A percentile compares a stretch with the other conserved stretches of the same genome.
Evolutionary conservation across 2,888 invertebrate species (phyloP).

Genomic region (Silvanus unidentatus): DNA sequence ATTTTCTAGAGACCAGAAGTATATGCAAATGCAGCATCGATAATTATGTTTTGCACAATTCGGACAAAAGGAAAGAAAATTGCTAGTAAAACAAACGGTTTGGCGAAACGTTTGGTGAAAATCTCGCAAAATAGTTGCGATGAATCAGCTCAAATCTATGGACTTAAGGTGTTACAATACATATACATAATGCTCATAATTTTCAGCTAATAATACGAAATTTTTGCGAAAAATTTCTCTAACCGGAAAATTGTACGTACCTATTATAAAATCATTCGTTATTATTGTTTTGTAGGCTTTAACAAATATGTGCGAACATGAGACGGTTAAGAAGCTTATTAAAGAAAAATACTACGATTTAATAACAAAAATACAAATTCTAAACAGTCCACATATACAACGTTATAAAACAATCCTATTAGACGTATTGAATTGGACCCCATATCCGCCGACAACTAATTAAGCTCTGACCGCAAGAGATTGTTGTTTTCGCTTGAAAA

Average conservation of each 20-base stretch:
- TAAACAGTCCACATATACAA: conserved; percentile 20
- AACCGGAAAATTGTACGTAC: too few relatives aligned
- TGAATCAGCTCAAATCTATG: conserved; percentile 16
- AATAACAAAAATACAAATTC: conserved; percentile 23
- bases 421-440: conserved; percentile 28
- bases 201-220: too few relatives aligned
- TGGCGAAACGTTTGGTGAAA: conserved; percentile 32
- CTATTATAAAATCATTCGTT: too few relatives aligned
- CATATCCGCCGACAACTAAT: too few relatives aligned
- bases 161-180: not conserved
- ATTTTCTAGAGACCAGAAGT: conserved; percentile 30
- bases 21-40: conserved; percentile 35
- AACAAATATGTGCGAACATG: conserved; percentile 35
- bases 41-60: conserved; percentile 40
- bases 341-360: conserved; percentile 22
- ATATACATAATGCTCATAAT: too few relatives aligned
- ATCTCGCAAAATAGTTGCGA: conserved; percentile 9
- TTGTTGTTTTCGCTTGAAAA: too few relatives aligned
- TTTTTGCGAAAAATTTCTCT: too few relatives aligned
- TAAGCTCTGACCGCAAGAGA: too few relatives aligned
- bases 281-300: conserved; percentile 26
- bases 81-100: conserved; percentile 29
- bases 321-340: conserved; percentile 26
- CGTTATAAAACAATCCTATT: conserved; percentile 27
- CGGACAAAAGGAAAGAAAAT: conserved; percentile 34